Base-by-base conservation (phyloP, 2,113 vertebrate species). In the Phylloscopus trochiloides region DNA sequence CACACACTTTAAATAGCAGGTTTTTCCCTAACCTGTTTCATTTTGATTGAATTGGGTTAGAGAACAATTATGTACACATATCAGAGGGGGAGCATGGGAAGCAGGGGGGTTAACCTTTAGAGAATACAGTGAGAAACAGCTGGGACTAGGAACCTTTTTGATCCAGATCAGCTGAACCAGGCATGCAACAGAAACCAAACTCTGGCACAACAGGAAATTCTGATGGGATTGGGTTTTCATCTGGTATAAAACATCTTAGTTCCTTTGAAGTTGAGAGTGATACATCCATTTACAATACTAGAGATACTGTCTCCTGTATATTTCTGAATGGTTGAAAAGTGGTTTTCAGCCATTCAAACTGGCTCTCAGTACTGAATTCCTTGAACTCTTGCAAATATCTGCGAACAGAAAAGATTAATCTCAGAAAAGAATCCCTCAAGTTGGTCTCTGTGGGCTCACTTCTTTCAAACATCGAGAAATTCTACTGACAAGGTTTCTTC, bases 1-100 rank as follows among this genome's bases (percentile, higher is more conserved):
- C 75, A 74, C 51, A 83, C 54, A 43, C 91, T 97, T 97, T 88
- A 96, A 92, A 90, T 86, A 96, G 94, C 29, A 90, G 54, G 8
- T 3, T 4, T 61, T 57, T 96, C 73, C 50, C 58, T 88, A 94
- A 93, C 94, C 82, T 93, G 78, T 88, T 88, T 96, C 79, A 80
- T 90, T 96, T 85, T 95, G 96, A 96, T 94, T 94, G 82, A 97
- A 97, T 92, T 94, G 82, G 95, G 96, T 93, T 97, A 96, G 75
- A 74, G 67, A 94, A 90, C 78, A 93, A 88, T 93, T 88, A 90
- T 7, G 47, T 80, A 68, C 67, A 88, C 42, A 11, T 88, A 86
- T 66, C 75, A 19, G 45, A 92, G 55, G 47, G 71, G 47, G 38
- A 86, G 26, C 8, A 4, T 16, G 51, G 75, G 79, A 74, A 90